These are phyloP conservation scores for Saguinus midas DNA, from an alignment of 2,113 vertebrate genomes.

Conservation along the genomic window DNA sequence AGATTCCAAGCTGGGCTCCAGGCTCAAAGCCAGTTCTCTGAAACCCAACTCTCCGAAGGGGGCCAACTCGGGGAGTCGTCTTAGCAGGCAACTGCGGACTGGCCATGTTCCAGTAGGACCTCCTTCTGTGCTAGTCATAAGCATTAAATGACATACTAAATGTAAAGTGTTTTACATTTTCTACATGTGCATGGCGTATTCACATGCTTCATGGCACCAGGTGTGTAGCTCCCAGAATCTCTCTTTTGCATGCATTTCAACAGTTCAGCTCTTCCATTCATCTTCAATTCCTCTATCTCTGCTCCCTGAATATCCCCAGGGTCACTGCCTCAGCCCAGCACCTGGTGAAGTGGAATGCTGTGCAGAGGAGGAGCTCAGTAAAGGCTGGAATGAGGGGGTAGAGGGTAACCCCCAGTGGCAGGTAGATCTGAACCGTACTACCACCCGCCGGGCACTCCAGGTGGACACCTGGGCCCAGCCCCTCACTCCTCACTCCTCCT, in stretches of 20 bases:
- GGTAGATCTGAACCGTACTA: background rate
- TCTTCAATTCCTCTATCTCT: background rate
- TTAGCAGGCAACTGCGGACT: too few species aligned
- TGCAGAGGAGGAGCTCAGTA: rapidly evolving
- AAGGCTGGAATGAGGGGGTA: background rate
- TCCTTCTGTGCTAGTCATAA: rapidly evolving
- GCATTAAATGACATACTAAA: rapidly evolving
- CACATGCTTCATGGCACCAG: rapidly evolving
- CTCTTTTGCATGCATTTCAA: background rate
- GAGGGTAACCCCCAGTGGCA: too few species aligned
- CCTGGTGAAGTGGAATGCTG: background rate
- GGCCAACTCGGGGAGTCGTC: background rate
- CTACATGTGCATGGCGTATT: too few species aligned
- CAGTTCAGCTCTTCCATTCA: background rate
- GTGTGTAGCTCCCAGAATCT: background rate
- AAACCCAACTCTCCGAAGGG: background rate
- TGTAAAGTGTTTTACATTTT: background rate
- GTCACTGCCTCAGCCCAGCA: background rate
- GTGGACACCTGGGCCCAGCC: background rate
- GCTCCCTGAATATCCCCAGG: background rate
- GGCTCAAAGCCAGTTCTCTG: background rate
- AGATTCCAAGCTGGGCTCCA: background rate
- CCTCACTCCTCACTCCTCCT: background rate
- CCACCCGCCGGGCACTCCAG: background rate
- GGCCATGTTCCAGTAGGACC: background rate